Conservation (phyloP, 2,113 vertebrate genomes). For the Onychostoma macrolepis region DNA sequence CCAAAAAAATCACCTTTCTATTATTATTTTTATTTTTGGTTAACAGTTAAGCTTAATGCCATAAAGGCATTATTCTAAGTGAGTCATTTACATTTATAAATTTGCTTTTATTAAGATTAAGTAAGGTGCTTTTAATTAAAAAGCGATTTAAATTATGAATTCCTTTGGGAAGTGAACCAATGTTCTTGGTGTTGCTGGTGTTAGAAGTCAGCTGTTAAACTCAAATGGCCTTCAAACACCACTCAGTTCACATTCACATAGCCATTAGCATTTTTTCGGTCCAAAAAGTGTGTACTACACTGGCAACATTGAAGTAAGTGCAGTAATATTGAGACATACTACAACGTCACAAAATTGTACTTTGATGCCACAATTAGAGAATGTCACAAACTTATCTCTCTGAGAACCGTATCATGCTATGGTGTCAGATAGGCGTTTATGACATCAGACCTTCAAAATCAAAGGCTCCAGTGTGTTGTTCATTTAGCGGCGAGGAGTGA, state of each 20-base stretch:
- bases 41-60: too few relatives aligned
- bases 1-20: too few relatives aligned
- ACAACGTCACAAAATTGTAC: neutral
- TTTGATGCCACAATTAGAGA: neutral
- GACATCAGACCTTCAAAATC: conserved; percentile 42
- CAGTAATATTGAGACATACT: neutral
- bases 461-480: conserved; percentile 33
- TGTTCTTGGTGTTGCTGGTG: too few relatives aligned
- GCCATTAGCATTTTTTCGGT: neutral
- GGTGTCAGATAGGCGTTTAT: conserved; percentile 26
- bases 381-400: neutral
- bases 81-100: too few relatives aligned
- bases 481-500: conserved; percentile 43
- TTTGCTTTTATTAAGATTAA: too few relatives aligned
- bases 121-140: too few relatives aligned
- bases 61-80: neutral
- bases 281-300: neutral
- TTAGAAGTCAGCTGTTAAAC: too few relatives aligned
- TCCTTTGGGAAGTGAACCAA: too few relatives aligned
- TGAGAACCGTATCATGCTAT: neutral
- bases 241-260: neutral
- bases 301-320: neutral
- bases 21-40: too few relatives aligned
- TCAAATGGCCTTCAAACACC: too few relatives aligned
- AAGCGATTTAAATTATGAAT: too few relatives aligned